phyloP scores from a whole-genome alignment of 2,797 vertebrate genomes.

The Syngnathus rostellatus region DNA sequence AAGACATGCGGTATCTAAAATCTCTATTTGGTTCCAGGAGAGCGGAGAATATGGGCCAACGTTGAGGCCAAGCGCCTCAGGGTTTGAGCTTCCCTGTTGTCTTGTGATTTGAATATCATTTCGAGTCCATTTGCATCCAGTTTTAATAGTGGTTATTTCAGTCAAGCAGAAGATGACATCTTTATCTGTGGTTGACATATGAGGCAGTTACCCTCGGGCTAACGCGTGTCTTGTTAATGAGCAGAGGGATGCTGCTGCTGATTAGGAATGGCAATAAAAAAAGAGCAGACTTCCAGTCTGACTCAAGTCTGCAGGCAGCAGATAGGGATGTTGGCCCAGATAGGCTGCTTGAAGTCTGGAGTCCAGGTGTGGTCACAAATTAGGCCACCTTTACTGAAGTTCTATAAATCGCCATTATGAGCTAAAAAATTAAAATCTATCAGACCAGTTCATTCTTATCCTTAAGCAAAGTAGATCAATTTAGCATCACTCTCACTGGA shows the following conservation, averaged over 20 bases:
- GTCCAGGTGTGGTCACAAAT: constrained; percentile 33
- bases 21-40: constrained; percentile 21
- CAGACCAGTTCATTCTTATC: too few species aligned
- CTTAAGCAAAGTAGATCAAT: too few species aligned
- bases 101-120: constrained; percentile 57
- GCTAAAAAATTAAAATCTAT: too few species aligned
- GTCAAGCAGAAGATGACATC: constrained; percentile 65
- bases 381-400: constrained; percentile 14
- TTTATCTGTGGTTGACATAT: constrained; percentile 63
- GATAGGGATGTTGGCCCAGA: constrained; percentile 16
- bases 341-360: constrained; percentile 17
- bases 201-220: constrained; percentile 60
- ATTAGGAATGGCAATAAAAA: constrained; percentile 55
- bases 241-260: constrained; percentile 61
- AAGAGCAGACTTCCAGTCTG: constrained; percentile 26
- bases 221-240: constrained; percentile 65
- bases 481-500: too few species aligned
- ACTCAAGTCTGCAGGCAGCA: constrained; percentile 29
- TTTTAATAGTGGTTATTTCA: constrained; percentile 63
- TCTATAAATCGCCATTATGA: too few species aligned
- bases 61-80: constrained; percentile 47
- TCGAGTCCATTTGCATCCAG: constrained; percentile 54
- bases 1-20: constrained; percentile 30
- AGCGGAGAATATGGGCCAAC: constrained; percentile 46
- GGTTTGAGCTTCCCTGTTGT: constrained; percentile 49